Evolutionary conservation across 2,888 invertebrate genomes (phyloP), one percentile per base, ranked within the genome.

Genomic region (Melanophora roralis): DNA sequence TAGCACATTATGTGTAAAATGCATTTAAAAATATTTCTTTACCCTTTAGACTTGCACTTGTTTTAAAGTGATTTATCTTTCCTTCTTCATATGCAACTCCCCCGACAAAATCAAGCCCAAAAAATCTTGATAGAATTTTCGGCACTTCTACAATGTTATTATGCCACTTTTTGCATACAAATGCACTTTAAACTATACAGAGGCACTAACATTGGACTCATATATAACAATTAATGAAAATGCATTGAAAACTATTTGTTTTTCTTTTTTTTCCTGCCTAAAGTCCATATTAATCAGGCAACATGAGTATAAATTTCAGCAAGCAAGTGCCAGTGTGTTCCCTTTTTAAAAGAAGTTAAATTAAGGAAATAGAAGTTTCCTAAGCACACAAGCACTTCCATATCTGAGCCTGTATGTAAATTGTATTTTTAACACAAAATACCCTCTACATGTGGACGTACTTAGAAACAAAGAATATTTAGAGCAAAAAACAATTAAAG

Each of bases 91-190:
- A 69, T 45, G 27, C 38, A 64, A 55, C 47, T 27, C n/a, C n/a
- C n/a, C n/a, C n/a, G 32, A 73, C 14, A n/a, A 64, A 40, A 40
- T 51, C 55, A 49, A 36, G n/a, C 12, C n/a, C 9, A 38, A 59
- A 68, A 57, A 64, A 16, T 51, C 64, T 68, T 49, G 32, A 47
- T 21, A 62, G 62, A 75, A 73, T 82, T 74, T 65, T 62, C 65
- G 65, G n/a, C 62, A 72, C 68, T 65, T 49, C 76, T 60, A 64
- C 78, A 79, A 79, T 85, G 87, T 85, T 85, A 86, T 86, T 84
- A 85, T 84, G 87, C 85, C 87, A 86, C 85, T 86, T 86, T 84
- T 85, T n/a, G 32, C 5, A 43, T 8, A 43, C 19, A 45, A 21
- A 45, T 40, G 45, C 27, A 38, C 5, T 73, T 73, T 82, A 68